Evolutionary conservation across 1,140 invertebrate species (phyloP).

Genomic region (Anoplolepis gracilipes): DNA sequence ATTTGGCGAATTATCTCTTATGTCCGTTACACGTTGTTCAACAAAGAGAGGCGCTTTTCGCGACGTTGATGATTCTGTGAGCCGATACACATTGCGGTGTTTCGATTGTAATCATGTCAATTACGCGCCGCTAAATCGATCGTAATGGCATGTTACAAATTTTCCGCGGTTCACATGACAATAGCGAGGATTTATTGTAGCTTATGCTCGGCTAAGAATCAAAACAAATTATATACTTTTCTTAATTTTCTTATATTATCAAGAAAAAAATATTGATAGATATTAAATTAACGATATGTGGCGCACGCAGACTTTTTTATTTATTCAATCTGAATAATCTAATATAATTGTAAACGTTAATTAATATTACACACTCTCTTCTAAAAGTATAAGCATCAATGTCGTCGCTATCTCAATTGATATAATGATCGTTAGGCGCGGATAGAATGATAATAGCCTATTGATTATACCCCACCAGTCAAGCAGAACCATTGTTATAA

Average conservation of each 20-base stretch:
- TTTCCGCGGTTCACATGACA: not conserved
- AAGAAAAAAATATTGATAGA: not conserved
- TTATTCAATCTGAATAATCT: not conserved
- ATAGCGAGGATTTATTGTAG: not conserved
- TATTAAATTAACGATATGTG: not conserved
- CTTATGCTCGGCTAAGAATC: not conserved
- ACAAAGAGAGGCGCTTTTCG: conserved; percentile 15
- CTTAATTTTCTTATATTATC: not conserved
- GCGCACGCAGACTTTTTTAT: not conserved
- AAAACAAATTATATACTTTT: not conserved
- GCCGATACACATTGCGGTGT: conserved; percentile 4
- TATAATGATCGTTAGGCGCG: not conserved
- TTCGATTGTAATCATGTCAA: not conserved
- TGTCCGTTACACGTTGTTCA: not conserved
- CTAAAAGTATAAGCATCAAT: not conserved
- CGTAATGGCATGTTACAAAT: conserved; percentile 26
- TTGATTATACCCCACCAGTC: not conserved
- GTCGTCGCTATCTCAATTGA: not conserved
- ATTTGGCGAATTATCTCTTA: conserved; percentile 7
- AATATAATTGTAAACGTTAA: not conserved
- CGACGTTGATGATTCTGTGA: not conserved
- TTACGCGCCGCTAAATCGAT: not conserved
- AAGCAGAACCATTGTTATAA: not conserved
- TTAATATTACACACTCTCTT: not conserved
- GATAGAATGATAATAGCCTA: not conserved